Evolutionary conservation across 1,140 invertebrate species (phyloP).

Genomic region (Calosoma granatense): DNA sequence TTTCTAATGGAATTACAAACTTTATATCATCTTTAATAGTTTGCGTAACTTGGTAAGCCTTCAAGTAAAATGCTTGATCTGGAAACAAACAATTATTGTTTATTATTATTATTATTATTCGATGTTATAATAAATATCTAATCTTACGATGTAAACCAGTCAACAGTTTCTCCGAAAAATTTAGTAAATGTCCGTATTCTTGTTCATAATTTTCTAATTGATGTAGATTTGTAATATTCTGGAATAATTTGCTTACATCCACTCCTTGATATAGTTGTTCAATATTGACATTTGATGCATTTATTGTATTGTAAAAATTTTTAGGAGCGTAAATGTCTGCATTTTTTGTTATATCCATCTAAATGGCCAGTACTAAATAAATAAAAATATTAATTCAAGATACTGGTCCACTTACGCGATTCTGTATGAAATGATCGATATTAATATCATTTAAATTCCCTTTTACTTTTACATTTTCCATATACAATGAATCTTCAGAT

Average conservation of each 20-base stretch:
- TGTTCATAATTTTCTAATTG: slow-evolving; percentile 20
- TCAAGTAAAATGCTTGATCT: slow-evolving; percentile 26
- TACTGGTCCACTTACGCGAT: slow-evolving; percentile 20
- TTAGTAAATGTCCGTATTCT: slow-evolving; percentile 22
- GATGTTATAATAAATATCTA: background rate
- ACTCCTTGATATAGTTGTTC: slow-evolving; percentile 21
- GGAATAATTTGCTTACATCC: slow-evolving; percentile 22
- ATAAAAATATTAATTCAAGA: background rate
- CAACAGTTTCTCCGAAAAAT: slow-evolving; percentile 18
- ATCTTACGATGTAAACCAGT: slow-evolving; percentile 22
- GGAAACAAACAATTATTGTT: slow-evolving; percentile 17
- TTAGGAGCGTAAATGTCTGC: slow-evolving; percentile 21
- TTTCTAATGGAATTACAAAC: slow-evolving; percentile 12
- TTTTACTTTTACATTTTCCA: slow-evolving; percentile 24
- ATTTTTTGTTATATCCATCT: slow-evolving; percentile 20
- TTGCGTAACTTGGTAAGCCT: slow-evolving; percentile 22
- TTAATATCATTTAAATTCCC: slow-evolving; percentile 25
- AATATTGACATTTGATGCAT: slow-evolving; percentile 23
- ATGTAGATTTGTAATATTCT: slow-evolving; percentile 20
- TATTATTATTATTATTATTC: no score
- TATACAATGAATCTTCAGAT: slow-evolving; percentile 11
- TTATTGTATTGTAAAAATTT: slow-evolving; percentile 22
- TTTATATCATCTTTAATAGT: slow-evolving; percentile 10
- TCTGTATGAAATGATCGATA: slow-evolving; percentile 20
- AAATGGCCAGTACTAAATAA: background rate